phyloP scores from a whole-genome alignment of 2,797 vertebrate genomes.

The Anableps anableps region DNA sequence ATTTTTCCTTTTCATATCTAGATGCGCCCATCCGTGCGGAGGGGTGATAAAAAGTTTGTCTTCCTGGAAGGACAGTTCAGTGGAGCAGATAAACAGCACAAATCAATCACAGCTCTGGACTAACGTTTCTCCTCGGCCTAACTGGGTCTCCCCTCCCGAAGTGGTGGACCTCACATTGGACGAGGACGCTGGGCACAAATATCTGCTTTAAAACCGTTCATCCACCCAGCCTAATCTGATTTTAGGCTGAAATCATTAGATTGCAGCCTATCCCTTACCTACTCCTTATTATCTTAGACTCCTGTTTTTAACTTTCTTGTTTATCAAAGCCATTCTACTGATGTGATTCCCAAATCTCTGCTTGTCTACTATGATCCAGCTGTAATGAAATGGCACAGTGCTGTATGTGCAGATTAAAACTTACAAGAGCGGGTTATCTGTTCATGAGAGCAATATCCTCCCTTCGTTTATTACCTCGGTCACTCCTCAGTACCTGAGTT shows the following conservation, averaged over 20 bases:
- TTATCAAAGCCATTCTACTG: slow-evolving; percentile 76
- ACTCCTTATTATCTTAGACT: slow-evolving; percentile 57
- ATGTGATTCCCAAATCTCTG: slow-evolving; percentile 51
- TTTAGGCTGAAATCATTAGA: slow-evolving; percentile 66
- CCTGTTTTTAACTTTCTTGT: slow-evolving; percentile 66
- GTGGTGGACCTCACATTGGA: slow-evolving; percentile 98
- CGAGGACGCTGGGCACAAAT: slow-evolving; percentile 93
- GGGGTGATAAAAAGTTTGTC: slow-evolving; percentile 97
- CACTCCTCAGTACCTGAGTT: slow-evolving; percentile 41
- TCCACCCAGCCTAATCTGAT: slow-evolving; percentile 71
- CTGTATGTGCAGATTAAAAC: slow-evolving; percentile 55
- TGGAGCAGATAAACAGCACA: slow-evolving; percentile 82
- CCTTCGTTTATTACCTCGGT: slow-evolving; percentile 68
- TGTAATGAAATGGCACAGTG: slow-evolving; percentile 54
- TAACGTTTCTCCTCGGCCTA: slow-evolving; percentile 89
- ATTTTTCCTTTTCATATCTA: slow-evolving; percentile 54
- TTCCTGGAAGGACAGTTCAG: slow-evolving; percentile 89
- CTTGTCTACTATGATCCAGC: slow-evolving; percentile 44
- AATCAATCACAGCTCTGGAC: slow-evolving; percentile 90
- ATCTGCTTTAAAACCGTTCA: slow-evolving; percentile 87
- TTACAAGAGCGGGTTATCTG: slow-evolving; percentile 50
- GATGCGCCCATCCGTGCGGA: slow-evolving; percentile 90
- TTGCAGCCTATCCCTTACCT: slow-evolving; percentile 63
- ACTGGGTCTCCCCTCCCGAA: slow-evolving; percentile 92
- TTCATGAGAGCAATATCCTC: slow-evolving; percentile 77